Conservation (phyloP, 2,797 vertebrate genomes). For the Alosa sapidissima region DNA sequence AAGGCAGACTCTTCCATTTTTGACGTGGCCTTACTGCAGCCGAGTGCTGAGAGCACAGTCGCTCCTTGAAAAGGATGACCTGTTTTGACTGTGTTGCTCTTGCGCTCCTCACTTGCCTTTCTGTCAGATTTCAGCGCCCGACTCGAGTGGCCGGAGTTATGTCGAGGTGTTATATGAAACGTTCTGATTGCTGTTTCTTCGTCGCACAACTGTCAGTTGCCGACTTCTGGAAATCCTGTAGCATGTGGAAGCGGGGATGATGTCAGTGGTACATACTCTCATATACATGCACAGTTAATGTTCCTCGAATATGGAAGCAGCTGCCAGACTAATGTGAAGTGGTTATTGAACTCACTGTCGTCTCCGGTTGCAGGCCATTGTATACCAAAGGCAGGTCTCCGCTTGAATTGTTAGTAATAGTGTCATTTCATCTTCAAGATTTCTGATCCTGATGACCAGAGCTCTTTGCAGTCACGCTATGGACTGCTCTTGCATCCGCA, state of each 20-base stretch:
- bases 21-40: constrained; percentile 79
- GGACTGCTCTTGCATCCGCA: not conserved
- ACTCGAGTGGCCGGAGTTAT: not conserved
- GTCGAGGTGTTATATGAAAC: constrained; percentile 20
- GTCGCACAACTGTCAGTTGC: constrained; percentile 33
- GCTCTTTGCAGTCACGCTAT: not conserved
- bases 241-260: constrained; percentile 32
- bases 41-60: constrained; percentile 52
- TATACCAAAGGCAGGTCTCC: constrained; percentile 10
- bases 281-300: constrained; percentile 32
- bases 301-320: not conserved
- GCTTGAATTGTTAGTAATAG: not conserved
- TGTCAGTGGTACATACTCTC: constrained; percentile 25
- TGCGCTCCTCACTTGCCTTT: constrained; percentile 41
- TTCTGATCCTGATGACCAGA: not conserved
- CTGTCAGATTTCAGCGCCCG: constrained; percentile 38
- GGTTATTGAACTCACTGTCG: not conserved
- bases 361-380: not conserved
- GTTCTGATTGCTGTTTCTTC: constrained; percentile 30
- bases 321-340: not conserved
- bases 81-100: constrained; percentile 13
- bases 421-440: not conserved
- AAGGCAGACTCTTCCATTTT: constrained; percentile 68
- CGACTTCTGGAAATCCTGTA: constrained; percentile 33
- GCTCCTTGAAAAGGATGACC: constrained; percentile 49